Base-by-base conservation (phyloP, 2,797 vertebrate species). In the Hapalemur alaotrensis region DNA sequence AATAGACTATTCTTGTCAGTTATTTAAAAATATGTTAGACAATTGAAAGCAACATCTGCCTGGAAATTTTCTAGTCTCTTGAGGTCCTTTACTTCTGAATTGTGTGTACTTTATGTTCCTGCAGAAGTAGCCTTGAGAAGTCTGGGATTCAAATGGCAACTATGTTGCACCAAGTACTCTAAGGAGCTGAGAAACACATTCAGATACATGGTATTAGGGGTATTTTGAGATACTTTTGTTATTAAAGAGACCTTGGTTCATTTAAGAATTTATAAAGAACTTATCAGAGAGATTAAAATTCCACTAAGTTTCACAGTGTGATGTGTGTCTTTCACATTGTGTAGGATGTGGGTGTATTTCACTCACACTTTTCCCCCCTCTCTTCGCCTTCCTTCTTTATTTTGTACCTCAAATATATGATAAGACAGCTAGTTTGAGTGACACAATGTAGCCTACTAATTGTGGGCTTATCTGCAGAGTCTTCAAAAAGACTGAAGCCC, bases 201-300 rank as follows among this genome's bases (percentile, higher is more conserved):
- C 84, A 79, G 85, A 89, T 78, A 96, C n/a, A 50, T 0, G 3
- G 46, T 1, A 30, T 2, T 5, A 14, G 35, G 63, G 23, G 17
- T 59, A 5, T 52, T 78, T 10, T 28, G 91, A 92, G 93, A 97
- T 97, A 97, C 75, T 69, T 95, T 96, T 95, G 90, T 91, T 97
- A 83, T 93, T 75, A 67, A 69, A 85, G 81, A 95, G 96, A 97
- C 96, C 88, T 97, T 97, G 96, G 50, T 18, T 70, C 87, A 25
- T 81, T 73, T 89, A 38, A 70, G 89, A 52, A 97, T 96, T 86
- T 88, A 57, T 87, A 96, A 94, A 94, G 80, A n/a, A 92, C 70
- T 98, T 98, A 98, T 98, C 98, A 43, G 6, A 0, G 75, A 13
- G 96, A 97, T 98, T 97, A 97, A 96, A 97, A 95, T 96, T 96